Evolutionary conservation across 2,888 invertebrate species (phyloP), one percentile per base, ranked within the genome.

Genomic region (Pseudoips prasinana): DNA sequence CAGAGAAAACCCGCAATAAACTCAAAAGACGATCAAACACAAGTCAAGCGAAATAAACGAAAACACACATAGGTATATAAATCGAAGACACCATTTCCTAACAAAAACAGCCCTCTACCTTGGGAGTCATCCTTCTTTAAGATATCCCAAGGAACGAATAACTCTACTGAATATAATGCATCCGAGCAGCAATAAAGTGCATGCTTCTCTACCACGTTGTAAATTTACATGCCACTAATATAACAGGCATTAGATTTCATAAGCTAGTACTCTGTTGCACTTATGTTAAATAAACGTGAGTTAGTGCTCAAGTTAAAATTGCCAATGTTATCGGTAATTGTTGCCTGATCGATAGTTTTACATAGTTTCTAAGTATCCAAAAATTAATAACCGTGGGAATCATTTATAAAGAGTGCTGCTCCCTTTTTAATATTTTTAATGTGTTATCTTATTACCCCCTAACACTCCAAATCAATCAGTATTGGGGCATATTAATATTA

Each of bases 101-200:
- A 35, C 27, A 33, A 25, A 20, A 25, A 25, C 30, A 29, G 10
- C 55, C 71, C 65, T 62, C 68, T 70, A 47, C 64, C 73, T 64
- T 62, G 75, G 77, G 76, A 78, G 58, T 66, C 61, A 73, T 81
- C 72, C 70, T 68, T 73, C 69, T 61, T 52, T 39, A 43, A 57
- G 61, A 53, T 54, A 47, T 67, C 68, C 69, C 75, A 61, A 62
- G 57, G 69, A 73, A 68, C 61, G 50, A 55, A 72, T 72, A 71
- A 73, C 69, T 74, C 61, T 36, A n/a, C 34, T 49, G 47, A 54
- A 57, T 62, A 67, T 66, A 71, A 71, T 68, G 69, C 73, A 73
- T 64, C 67, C 65, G 52, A 58, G 61, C 54, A 58, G 53, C 47
- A 61, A 69, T 73, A 73, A 73, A 73, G 58, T 70, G 69, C 71